A percentile compares a stretch with the other conserved stretches of the same genome.
Evolutionary conservation across 2,797 vertebrate genomes (phyloP).

Genomic region (Hapalemur alaotrensis): DNA sequence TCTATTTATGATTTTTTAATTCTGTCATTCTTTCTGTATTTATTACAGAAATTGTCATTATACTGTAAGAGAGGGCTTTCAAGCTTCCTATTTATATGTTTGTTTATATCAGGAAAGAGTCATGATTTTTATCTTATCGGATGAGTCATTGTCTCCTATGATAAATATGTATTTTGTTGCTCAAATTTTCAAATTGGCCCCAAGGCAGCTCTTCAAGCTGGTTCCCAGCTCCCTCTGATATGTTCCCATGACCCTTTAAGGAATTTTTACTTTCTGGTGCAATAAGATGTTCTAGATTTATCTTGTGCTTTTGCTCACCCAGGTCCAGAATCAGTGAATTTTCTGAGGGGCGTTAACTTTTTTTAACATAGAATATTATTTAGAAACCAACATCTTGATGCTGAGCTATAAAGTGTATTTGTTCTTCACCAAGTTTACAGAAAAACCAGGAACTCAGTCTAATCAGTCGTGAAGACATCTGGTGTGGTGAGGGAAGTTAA

Average conservation of each 20-base stretch:
- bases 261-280: background rate
- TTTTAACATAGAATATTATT: background rate
- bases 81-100: background rate
- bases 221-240: background rate
- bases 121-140: background rate
- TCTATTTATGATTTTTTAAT: background rate
- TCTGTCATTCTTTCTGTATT: background rate
- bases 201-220: background rate
- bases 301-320: background rate
- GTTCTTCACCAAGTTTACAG: background rate
- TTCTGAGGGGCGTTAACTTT: background rate
- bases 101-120: background rate
- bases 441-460: background rate
- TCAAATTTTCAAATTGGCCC: background rate
- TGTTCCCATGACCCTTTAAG: background rate
- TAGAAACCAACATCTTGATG: background rate
- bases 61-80: background rate
- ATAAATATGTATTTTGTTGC: background rate
- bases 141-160: background rate
- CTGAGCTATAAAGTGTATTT: background rate
- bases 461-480: background rate
- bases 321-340: background rate
- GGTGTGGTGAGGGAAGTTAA: background rate
- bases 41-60: background rate
- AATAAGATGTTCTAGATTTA: background rate